Evolutionary conservation across 2,888 invertebrate genomes (phyloP).

Genomic region (Ectemnius lituratus): DNA sequence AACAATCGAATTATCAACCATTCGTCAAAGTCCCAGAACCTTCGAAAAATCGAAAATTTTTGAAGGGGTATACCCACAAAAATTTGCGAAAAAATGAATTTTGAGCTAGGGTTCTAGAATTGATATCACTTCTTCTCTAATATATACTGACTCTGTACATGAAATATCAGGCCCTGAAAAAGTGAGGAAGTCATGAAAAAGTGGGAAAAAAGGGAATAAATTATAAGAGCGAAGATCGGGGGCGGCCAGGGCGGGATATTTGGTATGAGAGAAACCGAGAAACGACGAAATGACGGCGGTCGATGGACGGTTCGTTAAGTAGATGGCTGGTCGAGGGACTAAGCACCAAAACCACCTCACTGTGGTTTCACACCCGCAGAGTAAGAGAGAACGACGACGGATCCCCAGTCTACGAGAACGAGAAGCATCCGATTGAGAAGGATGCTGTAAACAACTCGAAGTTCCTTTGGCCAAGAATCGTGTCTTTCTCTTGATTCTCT

Average conservation of each 20-base stretch:
- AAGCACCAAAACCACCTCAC: constrained; percentile 77
- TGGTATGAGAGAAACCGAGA: constrained; percentile 68
- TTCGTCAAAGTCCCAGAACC: too few relatives aligned
- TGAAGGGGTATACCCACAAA: too few relatives aligned
- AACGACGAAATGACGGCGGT: constrained; percentile 72
- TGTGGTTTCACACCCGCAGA: constrained; percentile 78
- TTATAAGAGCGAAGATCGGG: constrained; percentile 34
- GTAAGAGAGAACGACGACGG: constrained; percentile 31
- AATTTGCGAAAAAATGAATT: too few relatives aligned
- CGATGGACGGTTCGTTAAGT: constrained; percentile 74
- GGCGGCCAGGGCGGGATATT: constrained; percentile 30
- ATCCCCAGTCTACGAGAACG: constrained; percentile 16
- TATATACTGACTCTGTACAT: too few relatives aligned
- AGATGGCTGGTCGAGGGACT: constrained; percentile 72
- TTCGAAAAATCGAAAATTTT: too few relatives aligned
- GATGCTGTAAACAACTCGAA: constrained; percentile 66
- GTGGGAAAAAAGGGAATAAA: not conserved
- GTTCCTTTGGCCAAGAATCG: constrained; percentile 68
- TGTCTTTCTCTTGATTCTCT: not conserved
- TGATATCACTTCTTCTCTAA: too few relatives aligned
- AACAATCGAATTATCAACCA: too few relatives aligned
- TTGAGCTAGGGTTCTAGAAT: too few relatives aligned
- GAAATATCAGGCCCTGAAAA: too few relatives aligned
- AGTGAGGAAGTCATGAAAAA: not conserved
- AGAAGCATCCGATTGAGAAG: constrained; percentile 31